These are phyloP conservation scores for Drosophila busckii DNA, from an alignment of 1,140 invertebrate species.

Conservation along the genomic window DNA sequence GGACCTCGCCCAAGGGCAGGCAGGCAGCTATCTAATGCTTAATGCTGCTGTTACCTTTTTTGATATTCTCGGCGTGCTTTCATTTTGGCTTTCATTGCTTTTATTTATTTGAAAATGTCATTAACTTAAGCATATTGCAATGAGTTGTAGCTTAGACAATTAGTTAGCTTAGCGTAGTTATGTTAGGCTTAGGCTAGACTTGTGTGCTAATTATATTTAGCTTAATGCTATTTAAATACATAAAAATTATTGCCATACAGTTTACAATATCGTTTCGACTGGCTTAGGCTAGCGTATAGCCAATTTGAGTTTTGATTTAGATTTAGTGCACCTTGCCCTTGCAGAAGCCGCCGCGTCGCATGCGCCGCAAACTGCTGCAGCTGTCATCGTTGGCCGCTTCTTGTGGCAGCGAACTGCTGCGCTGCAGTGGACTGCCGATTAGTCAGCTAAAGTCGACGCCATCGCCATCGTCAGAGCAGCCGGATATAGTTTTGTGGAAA, in stretches of 20 bases:
- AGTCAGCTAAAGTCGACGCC: constrained; percentile 75
- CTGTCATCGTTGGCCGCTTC: constrained; percentile 12
- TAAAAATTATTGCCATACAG: constrained; percentile 76
- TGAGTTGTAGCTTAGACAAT: too few relatives aligned
- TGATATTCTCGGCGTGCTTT: not conserved
- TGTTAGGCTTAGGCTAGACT: constrained; percentile 19
- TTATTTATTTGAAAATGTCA: constrained; percentile 59
- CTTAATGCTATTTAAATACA: constrained; percentile 68
- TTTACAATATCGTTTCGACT: constrained; percentile 67
- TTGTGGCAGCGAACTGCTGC: constrained; percentile 58
- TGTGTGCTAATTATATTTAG: constrained; percentile 16
- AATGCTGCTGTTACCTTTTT: constrained; percentile 47
- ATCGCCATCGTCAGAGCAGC: constrained; percentile 74
- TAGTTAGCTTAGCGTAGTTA: constrained; percentile 3
- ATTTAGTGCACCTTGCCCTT: constrained; percentile 61
- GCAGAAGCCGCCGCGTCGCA: constrained; percentile 68
- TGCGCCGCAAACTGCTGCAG: constrained; percentile 12
- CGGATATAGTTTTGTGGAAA: constrained; percentile 77
- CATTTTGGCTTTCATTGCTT: constrained; percentile 28
- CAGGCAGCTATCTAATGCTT: too few relatives aligned
- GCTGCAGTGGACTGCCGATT: constrained; percentile 61
- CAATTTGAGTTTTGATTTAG: not conserved
- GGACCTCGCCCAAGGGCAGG: too few relatives aligned
- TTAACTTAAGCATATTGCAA: constrained; percentile 43
- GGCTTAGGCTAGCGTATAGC: constrained; percentile 34